These are phyloP conservation scores for Agrilus cyanescens DNA, from an alignment of 2,888 invertebrate genomes.

Conservation along the genomic window DNA sequence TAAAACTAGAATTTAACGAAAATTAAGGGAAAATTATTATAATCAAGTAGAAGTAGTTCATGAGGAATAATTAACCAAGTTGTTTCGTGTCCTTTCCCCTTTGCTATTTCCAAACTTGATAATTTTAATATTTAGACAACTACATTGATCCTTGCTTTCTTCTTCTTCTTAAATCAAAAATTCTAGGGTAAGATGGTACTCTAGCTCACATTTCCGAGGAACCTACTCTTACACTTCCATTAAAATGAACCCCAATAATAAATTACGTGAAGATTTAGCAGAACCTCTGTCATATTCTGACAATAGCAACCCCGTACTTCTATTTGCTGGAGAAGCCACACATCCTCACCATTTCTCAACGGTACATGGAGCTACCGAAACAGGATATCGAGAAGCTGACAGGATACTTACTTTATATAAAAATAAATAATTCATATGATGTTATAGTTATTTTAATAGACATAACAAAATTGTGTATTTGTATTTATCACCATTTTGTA, in stretches of 20 bases:
- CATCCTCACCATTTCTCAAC: constrained; percentile 31
- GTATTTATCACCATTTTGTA: too few species aligned
- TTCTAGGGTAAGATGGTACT: constrained; percentile 53
- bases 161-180: too few species aligned
- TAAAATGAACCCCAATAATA: background rate
- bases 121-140: too few species aligned
- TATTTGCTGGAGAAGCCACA: constrained; percentile 46
- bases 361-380: constrained; percentile 37
- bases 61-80: too few species aligned
- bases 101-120: too few species aligned
- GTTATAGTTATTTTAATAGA: too few species aligned
- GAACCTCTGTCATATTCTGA: background rate
- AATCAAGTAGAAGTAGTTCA: too few species aligned
- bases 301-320: constrained; percentile 31
- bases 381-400: constrained; percentile 36
- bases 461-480: too few species aligned
- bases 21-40: too few species aligned
- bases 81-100: too few species aligned
- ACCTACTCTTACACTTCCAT: constrained; percentile 16
- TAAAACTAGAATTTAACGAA: too few species aligned
- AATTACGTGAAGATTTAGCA: background rate
- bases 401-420: constrained; percentile 20
- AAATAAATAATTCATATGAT: too few species aligned
- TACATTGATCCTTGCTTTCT: background rate
- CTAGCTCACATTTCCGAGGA: constrained; percentile 46